These are phyloP conservation scores for Spialia ferax DNA, from an alignment of 2,888 invertebrate genomes.

Conservation along the genomic window DNA sequence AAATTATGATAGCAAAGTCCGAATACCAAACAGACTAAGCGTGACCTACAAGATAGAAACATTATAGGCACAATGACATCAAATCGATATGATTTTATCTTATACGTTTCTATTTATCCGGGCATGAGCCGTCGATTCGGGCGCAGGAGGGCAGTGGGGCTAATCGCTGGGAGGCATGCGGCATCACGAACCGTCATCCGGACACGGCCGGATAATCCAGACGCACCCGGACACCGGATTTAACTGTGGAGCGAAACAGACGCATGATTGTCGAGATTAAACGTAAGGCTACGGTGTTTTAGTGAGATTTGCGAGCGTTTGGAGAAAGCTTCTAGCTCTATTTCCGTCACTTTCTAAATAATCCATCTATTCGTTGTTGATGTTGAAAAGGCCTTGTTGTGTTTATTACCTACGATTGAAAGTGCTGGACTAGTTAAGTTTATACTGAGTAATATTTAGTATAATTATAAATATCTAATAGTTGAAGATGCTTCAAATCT, in stretches of 20 bases:
- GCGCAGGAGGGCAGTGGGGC: conserved; percentile 69
- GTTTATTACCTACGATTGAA: background rate
- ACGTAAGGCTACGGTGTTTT: conserved; percentile 57
- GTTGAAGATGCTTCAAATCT: background rate
- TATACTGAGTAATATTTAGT: no score
- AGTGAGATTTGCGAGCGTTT: conserved; percentile 60
- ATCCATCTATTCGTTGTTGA: conserved; percentile 32
- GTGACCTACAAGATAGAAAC: conserved; percentile 22
- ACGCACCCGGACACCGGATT: conserved; percentile 59
- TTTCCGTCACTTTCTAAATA: conserved; percentile 29
- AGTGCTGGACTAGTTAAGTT: no score
- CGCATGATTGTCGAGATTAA: conserved; percentile 80
- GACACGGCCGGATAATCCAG: conserved; percentile 68
- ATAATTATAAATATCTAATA: no score
- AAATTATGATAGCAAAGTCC: conserved; percentile 5
- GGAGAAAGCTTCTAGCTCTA: conserved; percentile 30
- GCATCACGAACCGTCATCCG: conserved; percentile 73
- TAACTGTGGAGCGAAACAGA: conserved; percentile 76
- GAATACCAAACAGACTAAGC: conserved; percentile 11
- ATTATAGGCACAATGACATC: conserved; percentile 42
- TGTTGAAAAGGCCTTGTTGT: conserved; percentile 12
- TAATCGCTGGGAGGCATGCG: conserved; percentile 77
- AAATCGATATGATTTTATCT: conserved; percentile 64
- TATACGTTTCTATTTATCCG: conserved; percentile 63
- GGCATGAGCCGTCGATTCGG: conserved; percentile 60